Percentiles rank a stretch among this genome's conserved stretches.
These are phyloP conservation scores for Deladenus siricidicola DNA, from an alignment of 2,888 invertebrate species.

Conservation along the genomic window DNA sequence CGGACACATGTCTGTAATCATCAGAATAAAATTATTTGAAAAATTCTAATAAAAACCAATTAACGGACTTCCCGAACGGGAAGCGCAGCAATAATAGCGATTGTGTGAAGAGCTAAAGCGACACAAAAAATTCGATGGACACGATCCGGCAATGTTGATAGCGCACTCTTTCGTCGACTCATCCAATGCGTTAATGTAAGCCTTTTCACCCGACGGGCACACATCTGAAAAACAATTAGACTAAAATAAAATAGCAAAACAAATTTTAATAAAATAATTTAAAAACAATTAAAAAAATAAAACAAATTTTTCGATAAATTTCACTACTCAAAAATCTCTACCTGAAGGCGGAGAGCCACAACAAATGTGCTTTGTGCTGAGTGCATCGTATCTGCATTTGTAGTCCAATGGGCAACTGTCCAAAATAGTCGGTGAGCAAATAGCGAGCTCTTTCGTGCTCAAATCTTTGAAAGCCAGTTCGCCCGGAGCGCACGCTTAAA, in stretches of 20 bases:
- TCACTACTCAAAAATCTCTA: too few relatives aligned
- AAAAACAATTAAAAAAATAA: neutral
- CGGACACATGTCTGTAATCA: conserved; percentile 44
- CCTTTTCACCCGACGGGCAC: conserved; percentile 43
- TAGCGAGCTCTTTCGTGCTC: conserved; percentile 32
- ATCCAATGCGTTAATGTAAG: conserved; percentile 46
- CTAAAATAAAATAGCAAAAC: too few relatives aligned
- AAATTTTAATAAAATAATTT: too few relatives aligned
- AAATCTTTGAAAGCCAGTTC: conserved; percentile 46
- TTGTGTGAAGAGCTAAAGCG: conserved; percentile 41
- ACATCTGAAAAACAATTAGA: conserved; percentile 5
- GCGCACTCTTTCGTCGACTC: conserved; percentile 45
- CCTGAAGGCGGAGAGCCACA: conserved; percentile 42
- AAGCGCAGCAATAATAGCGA: conserved; percentile 48
- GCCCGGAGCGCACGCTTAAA: conserved; percentile 41
- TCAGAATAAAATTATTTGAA: neutral
- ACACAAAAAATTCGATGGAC: conserved; percentile 46
- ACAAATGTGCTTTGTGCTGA: conserved; percentile 42
- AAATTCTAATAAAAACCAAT: conserved; percentile 1
- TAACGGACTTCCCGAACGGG: conserved; percentile 39
- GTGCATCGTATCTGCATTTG: conserved; percentile 39
- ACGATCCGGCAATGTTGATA: conserved; percentile 44
- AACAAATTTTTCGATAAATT: too few relatives aligned
- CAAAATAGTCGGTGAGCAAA: conserved; percentile 24
- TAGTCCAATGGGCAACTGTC: conserved; percentile 47